phyloP scores from a whole-genome alignment of 2,888 invertebrate genomes.

The Didymodactylos carnosus region DNA sequence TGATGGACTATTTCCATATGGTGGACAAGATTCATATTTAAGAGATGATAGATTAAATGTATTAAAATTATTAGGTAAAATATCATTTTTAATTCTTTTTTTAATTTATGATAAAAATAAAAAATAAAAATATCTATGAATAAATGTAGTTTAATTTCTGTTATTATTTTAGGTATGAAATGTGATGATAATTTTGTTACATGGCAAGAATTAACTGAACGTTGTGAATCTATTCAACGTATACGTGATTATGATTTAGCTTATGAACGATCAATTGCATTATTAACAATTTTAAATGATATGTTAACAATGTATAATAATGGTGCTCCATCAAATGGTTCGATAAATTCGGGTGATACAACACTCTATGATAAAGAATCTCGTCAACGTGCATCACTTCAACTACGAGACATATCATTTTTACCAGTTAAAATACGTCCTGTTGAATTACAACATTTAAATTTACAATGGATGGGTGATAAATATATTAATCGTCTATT shows the following conservation, averaged over 20 bases:
- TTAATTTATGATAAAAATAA: too few species aligned
- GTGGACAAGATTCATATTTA: conserved; percentile 7
- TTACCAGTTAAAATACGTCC: conserved; percentile 9
- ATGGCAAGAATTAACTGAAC: conserved; percentile 11
- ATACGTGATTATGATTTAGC: conserved; percentile 11
- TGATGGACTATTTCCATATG: conserved; percentile 14
- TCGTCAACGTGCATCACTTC: background rate
- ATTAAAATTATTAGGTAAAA: conserved; percentile 6
- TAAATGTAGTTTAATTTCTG: too few species aligned
- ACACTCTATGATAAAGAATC: background rate
- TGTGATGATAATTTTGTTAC: conserved; percentile 5
- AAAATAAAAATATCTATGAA: too few species aligned
- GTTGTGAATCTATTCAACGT: conserved; percentile 7
- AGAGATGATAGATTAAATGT: conserved; percentile 11
- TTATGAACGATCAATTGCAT: conserved; percentile 2
- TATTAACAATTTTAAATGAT: conserved; percentile 8
- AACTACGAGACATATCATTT: conserved; percentile 4
- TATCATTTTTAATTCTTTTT: too few species aligned
- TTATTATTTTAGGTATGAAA: conserved; percentile 5
- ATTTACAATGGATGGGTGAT: conserved; percentile 8
- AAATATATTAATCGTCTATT: conserved; percentile 3
- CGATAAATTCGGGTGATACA: background rate
- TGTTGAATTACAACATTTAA: conserved; percentile 1
- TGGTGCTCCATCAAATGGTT: too few species aligned
- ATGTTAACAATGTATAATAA: too few species aligned